Evolutionary conservation across 2,113 vertebrate genomes (phyloP).

Genomic region (Proterorhinus semilunaris): DNA sequence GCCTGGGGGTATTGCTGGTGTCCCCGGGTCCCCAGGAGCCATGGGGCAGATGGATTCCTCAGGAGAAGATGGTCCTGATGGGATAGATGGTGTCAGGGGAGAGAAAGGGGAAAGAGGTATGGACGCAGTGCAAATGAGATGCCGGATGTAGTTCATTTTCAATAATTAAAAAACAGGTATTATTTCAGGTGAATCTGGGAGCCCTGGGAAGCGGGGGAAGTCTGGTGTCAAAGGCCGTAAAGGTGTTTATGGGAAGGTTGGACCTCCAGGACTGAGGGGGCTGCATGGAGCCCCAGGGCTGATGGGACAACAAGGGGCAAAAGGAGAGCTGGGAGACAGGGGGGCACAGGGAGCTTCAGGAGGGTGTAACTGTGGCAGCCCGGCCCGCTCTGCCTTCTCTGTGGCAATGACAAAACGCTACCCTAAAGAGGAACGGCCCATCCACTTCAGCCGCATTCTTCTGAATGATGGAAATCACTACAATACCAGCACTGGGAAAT

Average conservation of each 20-base stretch:
- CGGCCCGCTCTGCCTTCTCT: constrained; percentile 88
- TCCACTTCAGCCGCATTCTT: constrained; percentile 91
- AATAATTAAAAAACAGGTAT: not conserved
- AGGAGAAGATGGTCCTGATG: constrained; percentile 88
- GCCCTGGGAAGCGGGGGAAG: constrained; percentile 86
- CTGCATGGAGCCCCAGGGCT: constrained; percentile 78
- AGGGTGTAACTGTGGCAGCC: constrained; percentile 83
- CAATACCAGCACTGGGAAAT: constrained; percentile 89
- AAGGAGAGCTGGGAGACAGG: constrained; percentile 81
- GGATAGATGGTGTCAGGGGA: constrained; percentile 85
- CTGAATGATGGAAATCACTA: constrained; percentile 95
- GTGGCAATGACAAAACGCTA: constrained; percentile 94
- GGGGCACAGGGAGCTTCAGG: constrained; percentile 82
- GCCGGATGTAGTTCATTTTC: not conserved
- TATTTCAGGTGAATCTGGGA: constrained; percentile 72
- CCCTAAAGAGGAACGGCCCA: constrained; percentile 89
- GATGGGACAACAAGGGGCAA: constrained; percentile 76
- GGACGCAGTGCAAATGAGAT: not conserved
- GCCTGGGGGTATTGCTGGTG: constrained; percentile 82
- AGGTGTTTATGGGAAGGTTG: constrained; percentile 87
- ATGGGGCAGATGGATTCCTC: constrained; percentile 88
- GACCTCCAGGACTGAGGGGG: constrained; percentile 86
- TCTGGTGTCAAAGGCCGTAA: constrained; percentile 85
- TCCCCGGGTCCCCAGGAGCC: constrained; percentile 78
- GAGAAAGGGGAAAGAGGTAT: constrained; percentile 83